phyloP scores from a whole-genome alignment of 2,113 vertebrate genomes.

The Copsychus sechellarum region DNA sequence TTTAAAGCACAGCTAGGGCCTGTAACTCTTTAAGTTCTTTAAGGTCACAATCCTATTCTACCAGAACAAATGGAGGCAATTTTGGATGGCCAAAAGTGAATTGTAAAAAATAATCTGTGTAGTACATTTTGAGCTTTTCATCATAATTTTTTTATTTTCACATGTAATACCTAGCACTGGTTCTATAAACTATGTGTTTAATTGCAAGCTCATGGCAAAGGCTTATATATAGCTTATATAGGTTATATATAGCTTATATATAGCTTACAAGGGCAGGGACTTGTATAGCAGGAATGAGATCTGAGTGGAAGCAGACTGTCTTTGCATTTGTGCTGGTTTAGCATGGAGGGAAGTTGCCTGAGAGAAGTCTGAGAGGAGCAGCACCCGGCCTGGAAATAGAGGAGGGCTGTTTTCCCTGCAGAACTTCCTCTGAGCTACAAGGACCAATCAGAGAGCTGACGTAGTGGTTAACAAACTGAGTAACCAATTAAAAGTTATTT shows the following conservation, averaged over 20 bases:
- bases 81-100: neutral
- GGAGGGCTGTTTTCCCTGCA: too few species aligned
- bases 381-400: too few species aligned
- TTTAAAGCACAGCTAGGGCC: conserved; percentile 42
- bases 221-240: too few species aligned
- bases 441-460: too few species aligned
- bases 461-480: too few species aligned
- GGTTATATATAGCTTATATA: too few species aligned
- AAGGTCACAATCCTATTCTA: neutral
- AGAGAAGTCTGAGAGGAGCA: too few species aligned
- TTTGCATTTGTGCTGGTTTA: neutral
- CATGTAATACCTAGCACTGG: neutral
- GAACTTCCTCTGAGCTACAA: too few species aligned
- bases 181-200: neutral
- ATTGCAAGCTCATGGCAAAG: neutral
- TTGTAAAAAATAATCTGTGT: neutral
- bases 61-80: neutral
- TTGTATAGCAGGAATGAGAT: neutral
- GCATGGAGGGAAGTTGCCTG: too few species aligned
- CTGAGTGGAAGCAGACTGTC: neutral
- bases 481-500: too few species aligned
- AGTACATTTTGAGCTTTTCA: neutral
- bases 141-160: neutral
- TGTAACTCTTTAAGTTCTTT: conserved; percentile 49
- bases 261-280: neutral